phyloP scores from a whole-genome alignment of 1,140 invertebrate genomes.

The Ceratina calcarata region DNA sequence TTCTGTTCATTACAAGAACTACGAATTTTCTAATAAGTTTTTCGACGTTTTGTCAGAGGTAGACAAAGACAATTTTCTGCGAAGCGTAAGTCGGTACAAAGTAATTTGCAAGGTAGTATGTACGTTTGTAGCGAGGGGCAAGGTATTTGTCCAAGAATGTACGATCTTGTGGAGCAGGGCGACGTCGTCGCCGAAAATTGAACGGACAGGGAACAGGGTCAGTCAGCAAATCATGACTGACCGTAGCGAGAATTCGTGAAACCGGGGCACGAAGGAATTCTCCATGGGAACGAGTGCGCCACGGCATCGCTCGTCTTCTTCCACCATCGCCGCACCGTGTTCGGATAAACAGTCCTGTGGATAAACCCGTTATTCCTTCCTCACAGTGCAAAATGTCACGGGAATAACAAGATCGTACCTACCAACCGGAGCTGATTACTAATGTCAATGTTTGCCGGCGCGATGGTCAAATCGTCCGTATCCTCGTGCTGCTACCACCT shows the following conservation, averaged over 20 bases:
- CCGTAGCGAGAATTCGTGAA: slow-evolving; percentile 58
- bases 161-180: background rate
- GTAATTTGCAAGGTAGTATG: background rate
- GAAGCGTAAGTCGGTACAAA: background rate
- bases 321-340: background rate
- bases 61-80: too few species aligned
- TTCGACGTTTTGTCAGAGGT: too few species aligned
- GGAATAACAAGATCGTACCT: slow-evolving; percentile 12
- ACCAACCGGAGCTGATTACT: slow-evolving; percentile 3
- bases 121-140: too few species aligned
- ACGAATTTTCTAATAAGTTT: too few species aligned
- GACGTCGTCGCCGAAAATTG: slow-evolving; percentile 13
- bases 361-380: slow-evolving; percentile 55
- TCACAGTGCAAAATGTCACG: slow-evolving; percentile 41
- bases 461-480: slow-evolving; percentile 32
- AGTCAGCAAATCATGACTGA: slow-evolving; percentile 51
- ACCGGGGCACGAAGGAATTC: slow-evolving; percentile 51
- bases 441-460: background rate
- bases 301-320: background rate
- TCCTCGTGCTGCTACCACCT: too few species aligned
- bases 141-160: slow-evolving; percentile 29
- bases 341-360: slow-evolving; percentile 14
- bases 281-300: slow-evolving; percentile 3
- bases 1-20: too few species aligned
- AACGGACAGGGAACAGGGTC: slow-evolving; percentile 17